These are phyloP conservation scores for Diuraphis noxia DNA, from an alignment of 1,140 invertebrate species.

Conservation along the genomic window DNA sequence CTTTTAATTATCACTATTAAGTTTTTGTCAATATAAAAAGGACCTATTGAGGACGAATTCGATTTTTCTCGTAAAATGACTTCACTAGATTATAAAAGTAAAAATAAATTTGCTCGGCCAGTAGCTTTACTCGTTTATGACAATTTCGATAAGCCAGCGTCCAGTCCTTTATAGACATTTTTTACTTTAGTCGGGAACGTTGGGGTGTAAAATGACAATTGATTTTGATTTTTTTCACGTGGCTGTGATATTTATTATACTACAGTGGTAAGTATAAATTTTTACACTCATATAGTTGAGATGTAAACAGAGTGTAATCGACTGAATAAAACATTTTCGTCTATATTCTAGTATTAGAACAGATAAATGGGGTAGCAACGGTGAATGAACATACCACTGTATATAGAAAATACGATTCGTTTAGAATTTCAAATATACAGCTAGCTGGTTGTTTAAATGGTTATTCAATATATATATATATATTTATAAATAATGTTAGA, in stretches of 20 bases:
- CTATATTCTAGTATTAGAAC: neutral
- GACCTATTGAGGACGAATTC: no score
- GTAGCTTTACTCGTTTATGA: neutral
- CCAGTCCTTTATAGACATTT: neutral
- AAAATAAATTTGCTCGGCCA: neutral
- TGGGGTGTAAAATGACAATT: neutral
- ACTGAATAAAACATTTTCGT: neutral
- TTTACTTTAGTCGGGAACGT: no score
- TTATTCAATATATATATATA: neutral
- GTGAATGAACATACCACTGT: neutral
- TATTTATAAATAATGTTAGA: neutral
- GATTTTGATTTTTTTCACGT: neutral
- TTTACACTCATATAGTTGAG: neutral
- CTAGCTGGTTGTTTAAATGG: neutral
- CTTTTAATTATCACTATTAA: neutral
- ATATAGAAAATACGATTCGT: neutral
- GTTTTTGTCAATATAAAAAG: neutral
- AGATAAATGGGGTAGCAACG: neutral
- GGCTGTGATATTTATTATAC: neutral
- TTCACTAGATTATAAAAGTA: neutral
- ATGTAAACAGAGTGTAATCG: neutral
- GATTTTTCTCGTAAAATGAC: neutral
- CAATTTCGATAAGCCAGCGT: neutral
- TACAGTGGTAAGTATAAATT: neutral
- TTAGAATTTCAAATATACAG: conserved; percentile 5